Evolutionary conservation across 2,888 invertebrate species (phyloP).

Genomic region (Metopia argyrocephala): DNA sequence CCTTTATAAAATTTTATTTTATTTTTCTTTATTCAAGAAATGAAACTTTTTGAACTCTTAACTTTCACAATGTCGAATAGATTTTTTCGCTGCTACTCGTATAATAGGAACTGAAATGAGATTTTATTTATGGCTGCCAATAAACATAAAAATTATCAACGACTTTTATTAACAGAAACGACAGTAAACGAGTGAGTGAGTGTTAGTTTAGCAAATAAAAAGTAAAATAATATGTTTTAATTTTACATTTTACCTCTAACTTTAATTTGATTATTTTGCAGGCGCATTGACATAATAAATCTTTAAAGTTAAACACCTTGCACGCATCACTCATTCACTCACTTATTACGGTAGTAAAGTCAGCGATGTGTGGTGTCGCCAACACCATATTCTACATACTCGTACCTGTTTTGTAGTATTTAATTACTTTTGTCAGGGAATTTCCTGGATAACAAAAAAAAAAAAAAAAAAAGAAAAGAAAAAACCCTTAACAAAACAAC

Average conservation of each 20-base stretch:
- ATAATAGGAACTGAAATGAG: conserved; percentile 31
- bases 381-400: conserved; percentile 2
- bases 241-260: background rate
- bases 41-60: conserved; percentile 38
- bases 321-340: background rate
- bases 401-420: background rate
- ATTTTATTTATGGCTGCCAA: conserved; percentile 45
- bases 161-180: background rate
- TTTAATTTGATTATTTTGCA: background rate
- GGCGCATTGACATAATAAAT: conserved; percentile 36
- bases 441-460: conserved; percentile 14
- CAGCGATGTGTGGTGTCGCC: background rate
- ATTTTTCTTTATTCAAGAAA: background rate
- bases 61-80: conserved; percentile 41
- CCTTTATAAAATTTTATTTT: background rate
- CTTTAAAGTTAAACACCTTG: conserved; percentile 20
- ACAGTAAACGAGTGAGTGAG: background rate
- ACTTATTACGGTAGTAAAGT: background rate
- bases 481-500: too few species aligned
- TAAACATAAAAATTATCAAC: conserved; percentile 17
- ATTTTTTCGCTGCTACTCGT: conserved; percentile 16
- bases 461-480: too few species aligned
- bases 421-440: conserved; percentile 31
- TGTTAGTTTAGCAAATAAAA: background rate
- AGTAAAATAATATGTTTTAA: background rate